A percentile compares a stretch with the other conserved stretches of the same genome.
Conservation (phyloP, 1,140 invertebrate genomes). For the Colletes latitarsis region DNA sequence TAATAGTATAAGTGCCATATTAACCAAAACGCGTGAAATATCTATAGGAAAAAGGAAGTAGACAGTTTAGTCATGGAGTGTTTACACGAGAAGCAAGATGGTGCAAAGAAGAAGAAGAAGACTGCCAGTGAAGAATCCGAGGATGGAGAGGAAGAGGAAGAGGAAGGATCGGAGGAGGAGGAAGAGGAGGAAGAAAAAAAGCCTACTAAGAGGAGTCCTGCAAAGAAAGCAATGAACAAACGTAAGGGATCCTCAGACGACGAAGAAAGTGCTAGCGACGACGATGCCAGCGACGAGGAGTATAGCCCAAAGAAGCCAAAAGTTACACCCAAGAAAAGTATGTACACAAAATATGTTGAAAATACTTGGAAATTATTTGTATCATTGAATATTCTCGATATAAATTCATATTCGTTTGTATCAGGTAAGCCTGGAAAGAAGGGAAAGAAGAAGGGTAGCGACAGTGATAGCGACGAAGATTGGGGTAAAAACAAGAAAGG, state of each 20-base stretch:
- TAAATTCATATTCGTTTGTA: neutral
- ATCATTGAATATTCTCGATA: neutral
- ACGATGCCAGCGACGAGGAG: slow-evolving; percentile 86
- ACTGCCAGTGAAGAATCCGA: slow-evolving; percentile 82
- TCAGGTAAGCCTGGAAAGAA: slow-evolving; percentile 80
- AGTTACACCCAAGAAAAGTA: slow-evolving; percentile 77
- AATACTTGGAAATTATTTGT: neutral
- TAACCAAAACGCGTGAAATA: neutral
- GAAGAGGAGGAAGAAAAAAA: slow-evolving; percentile 85
- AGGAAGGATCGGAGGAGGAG: slow-evolving; percentile 82
- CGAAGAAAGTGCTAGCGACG: slow-evolving; percentile 84
- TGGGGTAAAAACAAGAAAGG: slow-evolving; percentile 86
- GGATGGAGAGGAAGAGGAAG: slow-evolving; percentile 84
- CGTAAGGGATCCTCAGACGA: slow-evolving; percentile 83
- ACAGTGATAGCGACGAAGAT: slow-evolving; percentile 89
- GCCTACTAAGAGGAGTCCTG: slow-evolving; percentile 82
- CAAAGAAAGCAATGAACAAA: slow-evolving; percentile 80
- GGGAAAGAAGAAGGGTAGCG: slow-evolving; percentile 88
- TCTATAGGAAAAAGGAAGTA: slow-evolving; percentile 89
- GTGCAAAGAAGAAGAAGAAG: slow-evolving; percentile 81
- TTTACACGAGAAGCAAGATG: slow-evolving; percentile 83
- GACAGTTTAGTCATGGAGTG: slow-evolving; percentile 92
- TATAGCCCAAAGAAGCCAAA: slow-evolving; percentile 85
- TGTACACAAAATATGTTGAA: neutral
- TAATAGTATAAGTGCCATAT: neutral